These are phyloP conservation scores for Polydrusus tereticollis DNA, from an alignment of 2,888 invertebrate genomes.

Conservation along the genomic window DNA sequence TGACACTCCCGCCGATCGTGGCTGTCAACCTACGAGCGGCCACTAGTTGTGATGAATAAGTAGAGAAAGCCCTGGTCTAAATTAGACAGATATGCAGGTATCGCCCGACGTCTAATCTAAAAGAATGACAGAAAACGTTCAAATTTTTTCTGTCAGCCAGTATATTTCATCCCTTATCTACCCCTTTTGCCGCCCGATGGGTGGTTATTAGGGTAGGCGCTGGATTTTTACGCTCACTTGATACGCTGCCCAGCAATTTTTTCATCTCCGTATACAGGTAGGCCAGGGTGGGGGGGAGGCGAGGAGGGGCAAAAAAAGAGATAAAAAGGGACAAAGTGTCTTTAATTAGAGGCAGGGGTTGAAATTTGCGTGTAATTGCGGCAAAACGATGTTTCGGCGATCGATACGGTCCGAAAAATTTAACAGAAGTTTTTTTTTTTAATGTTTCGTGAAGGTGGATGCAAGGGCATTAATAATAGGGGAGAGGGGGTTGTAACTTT, in stretches of 20 bases:
- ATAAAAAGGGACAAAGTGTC: slow-evolving; percentile 37
- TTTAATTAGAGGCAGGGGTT: slow-evolving; percentile 41
- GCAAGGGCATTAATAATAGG: not conserved
- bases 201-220: slow-evolving; percentile 51
- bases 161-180: slow-evolving; percentile 21
- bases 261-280: slow-evolving; percentile 42
- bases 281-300: not conserved
- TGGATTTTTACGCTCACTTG: slow-evolving; percentile 50
- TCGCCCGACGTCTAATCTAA: too few species aligned
- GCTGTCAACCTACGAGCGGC: too few species aligned
- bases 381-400: slow-evolving; percentile 18
- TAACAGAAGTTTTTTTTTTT: not conserved
- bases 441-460: not conserved
- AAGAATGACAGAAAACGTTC: too few species aligned
- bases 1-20: too few species aligned
- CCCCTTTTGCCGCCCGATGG: slow-evolving; percentile 40
- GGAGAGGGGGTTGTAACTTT: too few species aligned
- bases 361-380: slow-evolving; percentile 40
- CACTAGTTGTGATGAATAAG: too few species aligned
- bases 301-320: slow-evolving; percentile 6
- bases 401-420: slow-evolving; percentile 18
- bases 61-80: too few species aligned
- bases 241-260: slow-evolving; percentile 49
- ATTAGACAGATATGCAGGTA: too few species aligned
- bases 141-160: slow-evolving; percentile 27